These are phyloP conservation scores for Glaucopsyche alexis DNA, from an alignment of 2,888 invertebrate species.

Conservation along the genomic window DNA sequence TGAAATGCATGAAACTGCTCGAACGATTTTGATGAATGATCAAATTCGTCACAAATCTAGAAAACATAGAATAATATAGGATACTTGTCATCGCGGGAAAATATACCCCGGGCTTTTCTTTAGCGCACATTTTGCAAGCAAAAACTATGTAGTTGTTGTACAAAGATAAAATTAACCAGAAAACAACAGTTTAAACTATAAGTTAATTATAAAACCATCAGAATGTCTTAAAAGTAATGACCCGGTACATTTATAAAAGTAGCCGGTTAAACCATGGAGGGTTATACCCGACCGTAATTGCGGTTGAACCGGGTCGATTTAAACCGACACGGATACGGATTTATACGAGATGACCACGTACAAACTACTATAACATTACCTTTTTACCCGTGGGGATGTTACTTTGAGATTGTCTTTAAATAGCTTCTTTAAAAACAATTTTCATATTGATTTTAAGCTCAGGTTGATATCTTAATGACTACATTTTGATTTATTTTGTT, in stretches of 20 bases:
- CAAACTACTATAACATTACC: not conserved
- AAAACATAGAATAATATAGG: no score
- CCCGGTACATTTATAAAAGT: constrained; percentile 11
- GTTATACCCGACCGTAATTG: constrained; percentile 6
- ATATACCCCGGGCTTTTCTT: no score
- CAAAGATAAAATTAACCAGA: not conserved
- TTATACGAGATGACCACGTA: constrained; percentile 10
- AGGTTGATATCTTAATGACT: no score
- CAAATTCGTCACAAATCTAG: no score
- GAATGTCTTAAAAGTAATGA: not conserved
- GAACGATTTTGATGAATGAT: no score
- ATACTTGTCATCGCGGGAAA: no score
- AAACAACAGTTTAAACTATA: not conserved
- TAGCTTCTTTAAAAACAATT: no score
- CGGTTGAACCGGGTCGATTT: constrained; percentile 3
- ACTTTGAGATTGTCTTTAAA: not conserved
- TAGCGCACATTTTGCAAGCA: not conserved
- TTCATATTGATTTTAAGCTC: no score
- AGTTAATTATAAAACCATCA: constrained; percentile 11
- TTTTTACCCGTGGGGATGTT: not conserved
- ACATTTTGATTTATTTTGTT: no score
- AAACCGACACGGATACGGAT: constrained; percentile 5
- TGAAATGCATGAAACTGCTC: no score
- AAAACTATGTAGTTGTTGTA: not conserved
- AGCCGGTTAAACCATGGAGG: not conserved